A percentile compares a stretch with the other conserved stretches of the same genome.
phyloP scores from a whole-genome alignment of 2,888 invertebrate species.

The Andrena bucephala region DNA sequence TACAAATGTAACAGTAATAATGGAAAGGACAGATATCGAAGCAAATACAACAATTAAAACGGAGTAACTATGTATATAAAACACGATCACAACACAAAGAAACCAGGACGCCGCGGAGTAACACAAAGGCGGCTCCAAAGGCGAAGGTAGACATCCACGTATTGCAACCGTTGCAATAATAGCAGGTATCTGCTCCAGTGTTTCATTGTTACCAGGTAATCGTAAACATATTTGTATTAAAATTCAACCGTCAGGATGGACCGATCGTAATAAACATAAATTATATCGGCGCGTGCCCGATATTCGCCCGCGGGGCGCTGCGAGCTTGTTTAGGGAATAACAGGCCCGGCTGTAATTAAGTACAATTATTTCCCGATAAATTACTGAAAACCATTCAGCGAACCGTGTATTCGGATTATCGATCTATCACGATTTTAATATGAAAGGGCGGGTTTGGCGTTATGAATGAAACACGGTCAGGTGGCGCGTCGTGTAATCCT shows the following conservation, averaged over 20 bases:
- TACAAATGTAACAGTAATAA: too few relatives aligned
- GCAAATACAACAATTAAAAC: too few relatives aligned
- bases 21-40: too few relatives aligned
- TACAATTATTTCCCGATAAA: slow-evolving; percentile 23
- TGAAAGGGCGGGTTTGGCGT: slow-evolving; percentile 42
- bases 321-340: background rate
- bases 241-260: background rate
- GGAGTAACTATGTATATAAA: too few relatives aligned
- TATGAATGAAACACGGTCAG: slow-evolving; percentile 42
- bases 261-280: slow-evolving; percentile 1
- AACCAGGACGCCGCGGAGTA: too few relatives aligned
- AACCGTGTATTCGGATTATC: slow-evolving; percentile 36
- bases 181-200: too few relatives aligned
- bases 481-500: slow-evolving; percentile 22
- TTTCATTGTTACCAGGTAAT: too few relatives aligned
- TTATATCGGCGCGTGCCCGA: background rate
- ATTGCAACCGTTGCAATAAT: too few relatives aligned
- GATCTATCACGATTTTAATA: slow-evolving; percentile 53
- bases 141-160: too few relatives aligned
- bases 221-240: too few relatives aligned
- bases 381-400: slow-evolving; percentile 13
- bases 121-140: too few relatives aligned
- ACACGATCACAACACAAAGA: too few relatives aligned
- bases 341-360: background rate
- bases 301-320: background rate